Evolutionary conservation across 1,140 invertebrate species (phyloP), one percentile per base, ranked within the genome.

Genomic region (Aphaenogaster floridana): DNA sequence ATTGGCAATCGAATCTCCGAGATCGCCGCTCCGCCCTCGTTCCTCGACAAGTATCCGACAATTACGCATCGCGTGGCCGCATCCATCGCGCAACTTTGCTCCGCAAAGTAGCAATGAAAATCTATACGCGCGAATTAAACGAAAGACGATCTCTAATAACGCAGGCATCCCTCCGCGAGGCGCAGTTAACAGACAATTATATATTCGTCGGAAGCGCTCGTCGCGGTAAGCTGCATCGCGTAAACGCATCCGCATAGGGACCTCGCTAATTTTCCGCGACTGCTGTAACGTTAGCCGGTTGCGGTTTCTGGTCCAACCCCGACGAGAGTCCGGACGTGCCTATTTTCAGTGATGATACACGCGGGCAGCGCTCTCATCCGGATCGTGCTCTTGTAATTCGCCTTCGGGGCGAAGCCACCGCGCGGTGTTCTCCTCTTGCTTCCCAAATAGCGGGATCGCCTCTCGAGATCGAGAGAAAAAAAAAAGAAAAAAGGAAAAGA

Each of bases 91-190:
- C 61, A 78, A 74, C 72, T 28, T 28, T 28, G 52, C 66, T 84
- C 74, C 88, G 39, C 71, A 89, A 86, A 42, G 52, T 83, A 83
- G 66, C 66, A 83, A 83, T 83, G 66, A 72, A 83, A 83, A 59
- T 71, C 15, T 83, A 34, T 72, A 72, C 68, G 61, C 85, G 87
- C 87, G 85, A 91, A 91, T 89, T 87, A 92, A 84, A 88, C 81
- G 88, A 90, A 91, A 90, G 88, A 88, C 79, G 48, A 88, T 87
- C 86, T 86, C 74, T 57, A 71, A 71, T 71, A 42, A 42, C 39
- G 57, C 13, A 17, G 77, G n/a, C 34, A 48, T 48, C 21, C 28
- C 45, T n/a, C 39, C 8, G 9, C 15, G 45, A 6, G 45, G 34
- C 17, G 77, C 13, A 15, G 42, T 59, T 48, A 72, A 74, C 42